Base-by-base conservation (phyloP, 2,888 invertebrate genomes). In the Drosophila borborema region DNA sequence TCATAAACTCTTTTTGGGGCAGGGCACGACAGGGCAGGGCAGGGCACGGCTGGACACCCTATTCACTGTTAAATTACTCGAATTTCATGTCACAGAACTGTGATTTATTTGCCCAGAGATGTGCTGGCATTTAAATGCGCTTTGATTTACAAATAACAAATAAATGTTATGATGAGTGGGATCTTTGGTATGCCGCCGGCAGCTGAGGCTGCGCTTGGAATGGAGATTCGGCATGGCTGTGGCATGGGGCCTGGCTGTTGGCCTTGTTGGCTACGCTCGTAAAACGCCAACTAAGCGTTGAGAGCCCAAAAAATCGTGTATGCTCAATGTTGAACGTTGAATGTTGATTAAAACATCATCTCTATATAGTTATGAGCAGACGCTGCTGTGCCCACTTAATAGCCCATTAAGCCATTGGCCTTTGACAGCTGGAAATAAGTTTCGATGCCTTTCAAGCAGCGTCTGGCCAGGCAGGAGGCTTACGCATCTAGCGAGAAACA, bases 121-220 rank as follows among this genome's bases (percentile, higher is more conserved):
- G 69, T 41, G 69, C 49, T 76, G 84, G 87, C 89, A 86, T 86
- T 86, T 86, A 86, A 90, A 90, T 81, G 72, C 76, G 78, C 76
- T 88, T 89, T 89, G 86, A 86, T 90, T 88, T 90, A 88, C 85
- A 90, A 89, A 90, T 90, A 86, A 90, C 85, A 86, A 89, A 90
- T 86, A 89, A 82, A 90, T 73, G 86, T 89, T 90, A 80, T 88
- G 85, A 86, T 86, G 89, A 86, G 89, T 90, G 83, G 86, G 86
- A 80, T 85, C 89, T 90, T 82, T 88, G 89, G 90, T 71, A 85
- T 88, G 89, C 90, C 89, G 90, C 90, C 89, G 89, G 86, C 89
- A 74, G 77, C 49, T 72, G 74, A 20, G 12, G 36, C 41, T 60
- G 71, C 53, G 64, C 53, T 10, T 63, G 54, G 66, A 41, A 12